These are phyloP conservation scores for Zapus hudsonius DNA, from an alignment of 2,113 vertebrate genomes.

Conservation along the genomic window DNA sequence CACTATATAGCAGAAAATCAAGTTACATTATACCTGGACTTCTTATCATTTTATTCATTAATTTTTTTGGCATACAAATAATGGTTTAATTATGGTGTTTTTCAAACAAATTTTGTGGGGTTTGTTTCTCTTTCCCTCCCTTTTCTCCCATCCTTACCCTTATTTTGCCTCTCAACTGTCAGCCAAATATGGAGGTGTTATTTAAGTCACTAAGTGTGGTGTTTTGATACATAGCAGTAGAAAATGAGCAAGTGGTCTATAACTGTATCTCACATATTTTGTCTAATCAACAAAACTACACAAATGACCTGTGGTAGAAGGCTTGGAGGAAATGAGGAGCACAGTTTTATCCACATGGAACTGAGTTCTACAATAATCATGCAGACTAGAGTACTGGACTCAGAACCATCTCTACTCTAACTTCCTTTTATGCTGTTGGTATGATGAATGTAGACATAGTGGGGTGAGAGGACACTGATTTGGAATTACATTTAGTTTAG, in stretches of 20 bases:
- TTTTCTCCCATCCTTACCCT: too few relatives aligned
- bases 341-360: not conserved
- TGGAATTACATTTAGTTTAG: slow-evolving; percentile 47
- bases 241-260: slow-evolving; percentile 18
- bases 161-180: not conserved
- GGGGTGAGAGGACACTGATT: slow-evolving; percentile 18
- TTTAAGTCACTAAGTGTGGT: not conserved
- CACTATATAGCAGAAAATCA: not conserved
- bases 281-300: slow-evolving; percentile 17
- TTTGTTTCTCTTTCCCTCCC: too few relatives aligned
- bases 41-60: not conserved
- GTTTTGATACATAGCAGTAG: slow-evolving; percentile 46
- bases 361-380: not conserved
- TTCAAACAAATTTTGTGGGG: too few relatives aligned
- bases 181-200: slow-evolving; percentile 33
- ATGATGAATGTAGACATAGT: not conserved
- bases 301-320: not conserved
- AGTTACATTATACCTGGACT: not conserved
- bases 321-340: not conserved
- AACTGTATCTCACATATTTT: not conserved
- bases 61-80: too few relatives aligned
- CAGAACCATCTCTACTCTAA: not conserved
- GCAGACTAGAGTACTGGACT: not conserved
- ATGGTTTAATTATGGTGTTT: too few relatives aligned
- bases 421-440: not conserved